Evolutionary conservation across 92 coral and sea anemone genomes (phyloP).

Genomic region (Desmophyllum pertusum): DNA sequence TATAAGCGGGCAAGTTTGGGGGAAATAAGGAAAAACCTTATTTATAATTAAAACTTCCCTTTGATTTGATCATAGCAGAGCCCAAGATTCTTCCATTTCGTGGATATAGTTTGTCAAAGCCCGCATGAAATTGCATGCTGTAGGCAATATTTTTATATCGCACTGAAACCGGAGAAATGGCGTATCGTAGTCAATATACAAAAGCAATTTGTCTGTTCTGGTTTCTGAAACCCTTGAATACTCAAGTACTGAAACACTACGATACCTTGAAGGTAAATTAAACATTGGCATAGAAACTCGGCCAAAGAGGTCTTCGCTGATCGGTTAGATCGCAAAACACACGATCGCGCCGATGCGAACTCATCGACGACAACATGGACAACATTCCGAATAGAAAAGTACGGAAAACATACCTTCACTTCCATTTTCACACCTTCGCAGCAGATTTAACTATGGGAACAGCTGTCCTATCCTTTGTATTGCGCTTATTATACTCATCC

Average conservation of each 20-base stretch:
- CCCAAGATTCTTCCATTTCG: neutral
- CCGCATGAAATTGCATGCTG: neutral
- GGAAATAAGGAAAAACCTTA: neutral
- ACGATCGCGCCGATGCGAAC: conserved; percentile 5
- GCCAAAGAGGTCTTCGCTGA: neutral
- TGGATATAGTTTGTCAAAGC: neutral
- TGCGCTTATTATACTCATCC: neutral
- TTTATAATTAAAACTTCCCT: neutral
- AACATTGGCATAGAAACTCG: neutral
- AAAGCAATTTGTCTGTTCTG: conserved; percentile 15
- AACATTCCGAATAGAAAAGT: conserved; percentile 11
- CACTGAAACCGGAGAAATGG: neutral
- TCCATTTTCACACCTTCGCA: conserved; percentile 33
- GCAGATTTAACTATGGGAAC: neutral
- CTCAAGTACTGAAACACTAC: conserved; percentile 12
- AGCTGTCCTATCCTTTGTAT: neutral
- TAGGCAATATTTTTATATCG: neutral
- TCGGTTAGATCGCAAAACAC: conserved; percentile 12
- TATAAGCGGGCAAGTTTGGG: neutral
- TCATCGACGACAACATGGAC: conserved; percentile 10
- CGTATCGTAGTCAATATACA: neutral
- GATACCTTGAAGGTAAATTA: neutral
- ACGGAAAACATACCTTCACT: conserved; percentile 47
- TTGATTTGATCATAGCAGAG: neutral
- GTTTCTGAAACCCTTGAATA: neutral